Base-by-base conservation (phyloP, 2,113 vertebrate genomes). In the Oryzias woworae region DNA sequence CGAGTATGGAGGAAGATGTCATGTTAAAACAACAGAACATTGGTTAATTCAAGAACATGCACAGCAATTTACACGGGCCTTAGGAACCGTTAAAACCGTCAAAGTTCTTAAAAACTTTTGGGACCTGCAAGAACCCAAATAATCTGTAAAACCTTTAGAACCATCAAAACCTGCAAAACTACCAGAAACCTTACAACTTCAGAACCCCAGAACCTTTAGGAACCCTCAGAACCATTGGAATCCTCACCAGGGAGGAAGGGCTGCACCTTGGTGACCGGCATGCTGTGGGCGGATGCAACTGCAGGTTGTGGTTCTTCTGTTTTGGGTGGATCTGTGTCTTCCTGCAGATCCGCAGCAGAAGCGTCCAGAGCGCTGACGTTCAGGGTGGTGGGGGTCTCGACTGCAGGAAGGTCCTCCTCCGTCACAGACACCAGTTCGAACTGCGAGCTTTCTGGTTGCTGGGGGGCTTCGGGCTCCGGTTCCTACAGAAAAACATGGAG, bases 261-360 rank as follows among this genome's bases (percentile, higher is more conserved):
- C 62, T 92, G 91, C 67, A 92, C 90, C 77, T 92, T 93, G 62
- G 89, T 92, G 62, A 91, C 44, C 2, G 88, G 87, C 86, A 91
- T 90, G 49, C 60, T 68, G 0, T 77, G 73, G 53, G 69, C 77
- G 54, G 80, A 60, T 43, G 75, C 64, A n/a, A 53, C 42, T 4
- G 66, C 53, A 48, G 58, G 43, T 5, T 41, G 72, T 48, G 31
- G 23, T 2, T 80, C 73, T 42, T 70, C 24, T 1, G 73, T 60
- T 59, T 78, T 73, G 42, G 22, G 47, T 4, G 62, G 15, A 16
- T 28, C 42, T 44, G 66, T 51, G 52, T 73, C 72, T 15, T 63
- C 36, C 5, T 56, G 42, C 2, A 66, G 23, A 43, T 58, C 71
- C 48, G 31, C 23, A 23, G 42, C 49, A 16, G 77, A 72, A 69